Base-by-base conservation (phyloP, 1,140 invertebrate genomes). In the Archivesica marissinica region DNA sequence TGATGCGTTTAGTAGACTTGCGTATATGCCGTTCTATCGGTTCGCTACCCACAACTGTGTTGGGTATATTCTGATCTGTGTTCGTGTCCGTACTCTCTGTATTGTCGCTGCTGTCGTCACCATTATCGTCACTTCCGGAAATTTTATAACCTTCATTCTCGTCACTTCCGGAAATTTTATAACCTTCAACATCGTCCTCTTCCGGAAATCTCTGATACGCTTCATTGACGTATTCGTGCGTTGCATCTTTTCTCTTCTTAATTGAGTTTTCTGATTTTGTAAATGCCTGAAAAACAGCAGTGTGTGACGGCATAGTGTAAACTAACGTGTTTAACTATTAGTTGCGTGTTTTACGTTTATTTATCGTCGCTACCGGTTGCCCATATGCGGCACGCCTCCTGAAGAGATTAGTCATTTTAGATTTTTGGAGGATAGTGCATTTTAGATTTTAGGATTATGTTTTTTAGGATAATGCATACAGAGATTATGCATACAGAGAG, bases 121-220 rank as follows among this genome's bases (percentile, higher is more conserved):
- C n/a, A n/a, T n/a, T n/a, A n/a, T n/a, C 25, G 52, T 76, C 50
- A 77, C n/a, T n/a, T n/a, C n/a, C n/a, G n/a, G n/a, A n/a, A n/a
- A n/a, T n/a, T n/a, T n/a, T n/a, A n/a, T n/a, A n/a, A n/a, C n/a
- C n/a, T 61, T 56, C 50, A n/a, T 77, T 41, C 1, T 77, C 54
- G 75, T 77, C 75, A 77, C 47, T 75, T 33, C 23, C 75, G 54
- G 75, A 77, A 41, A 77, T 61, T 15, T 77, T 77, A 39, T 77
- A 77, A 33, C 50, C 33, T 39, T 61, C 75, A 17, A 56, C 74
- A 23, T 74, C 70, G 1, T 75, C 72, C 17, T 75, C 72, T 61
- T 77, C 72, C 72, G 72, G 72, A 75, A 75, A 75, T 4, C 4
- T 20, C 39, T 75, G 44, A n/a, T 75, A 75, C 0, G 72, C 72